Conservation (phyloP, 2,113 vertebrate species). For the Psittacula cyanocephala region DNA sequence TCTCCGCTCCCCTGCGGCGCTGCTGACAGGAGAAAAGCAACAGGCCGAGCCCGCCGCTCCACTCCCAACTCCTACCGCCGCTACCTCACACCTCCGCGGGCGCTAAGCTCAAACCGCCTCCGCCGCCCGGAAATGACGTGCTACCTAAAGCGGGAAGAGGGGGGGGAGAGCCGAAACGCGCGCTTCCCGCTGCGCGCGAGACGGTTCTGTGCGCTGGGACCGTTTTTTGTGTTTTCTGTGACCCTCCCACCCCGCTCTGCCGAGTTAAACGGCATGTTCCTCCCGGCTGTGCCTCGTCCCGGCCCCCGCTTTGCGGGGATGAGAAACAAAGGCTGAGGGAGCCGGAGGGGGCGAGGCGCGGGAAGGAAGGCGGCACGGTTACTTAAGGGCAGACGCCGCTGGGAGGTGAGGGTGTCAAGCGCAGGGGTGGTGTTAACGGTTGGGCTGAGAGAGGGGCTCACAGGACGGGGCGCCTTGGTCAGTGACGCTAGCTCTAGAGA, state of each 20-base stretch:
- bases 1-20: neutral
- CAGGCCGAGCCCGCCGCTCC: rapidly evolving
- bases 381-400: neutral
- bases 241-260: neutral
- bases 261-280: neutral
- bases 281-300: neutral
- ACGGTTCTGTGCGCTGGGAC: neutral
- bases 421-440: neutral
- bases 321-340: neutral
- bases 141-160: rapidly evolving
- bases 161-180: too few species aligned
- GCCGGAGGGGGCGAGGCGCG: neutral
- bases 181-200: neutral
- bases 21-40: neutral
- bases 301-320: too few species aligned
- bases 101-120: neutral
- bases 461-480: neutral
- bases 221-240: neutral
- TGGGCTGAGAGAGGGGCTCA: too few species aligned
- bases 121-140: slow-evolving; percentile 44
- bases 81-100: neutral
- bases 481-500: neutral
- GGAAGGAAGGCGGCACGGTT: too few species aligned
- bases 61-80: neutral
- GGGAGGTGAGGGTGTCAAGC: neutral